phyloP scores from a whole-genome alignment of 2,888 invertebrate species.

The Actias luna region DNA sequence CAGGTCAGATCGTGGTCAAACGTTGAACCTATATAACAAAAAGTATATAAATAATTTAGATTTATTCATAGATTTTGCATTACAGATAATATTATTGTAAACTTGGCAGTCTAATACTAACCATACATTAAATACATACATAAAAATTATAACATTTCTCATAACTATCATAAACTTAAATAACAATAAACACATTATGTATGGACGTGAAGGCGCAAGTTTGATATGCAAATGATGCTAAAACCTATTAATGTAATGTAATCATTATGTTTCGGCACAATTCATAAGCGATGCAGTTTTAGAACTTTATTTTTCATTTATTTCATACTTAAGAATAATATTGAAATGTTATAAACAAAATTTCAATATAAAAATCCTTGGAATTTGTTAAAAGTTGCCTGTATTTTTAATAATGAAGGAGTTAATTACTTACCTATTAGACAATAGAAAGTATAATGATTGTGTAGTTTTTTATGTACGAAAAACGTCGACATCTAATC shows the following conservation, averaged over 20 bases:
- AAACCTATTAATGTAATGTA: conserved; percentile 54
- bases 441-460: too few relatives aligned
- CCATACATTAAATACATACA: conserved; percentile 9
- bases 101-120: background rate
- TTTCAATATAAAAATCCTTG: too few relatives aligned
- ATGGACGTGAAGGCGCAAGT: conserved; percentile 29
- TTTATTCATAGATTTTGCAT: background rate
- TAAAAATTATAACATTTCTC: conserved; percentile 18
- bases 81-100: background rate
- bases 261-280: conserved; percentile 44
- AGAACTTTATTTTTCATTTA: background rate
- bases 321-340: too few relatives aligned
- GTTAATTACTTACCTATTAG: too few relatives aligned
- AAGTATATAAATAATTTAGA: background rate
- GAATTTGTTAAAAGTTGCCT: too few relatives aligned
- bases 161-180: conserved; percentile 30
- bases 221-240: conserved; percentile 55
- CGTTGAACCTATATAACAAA: too few relatives aligned
- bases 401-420: too few relatives aligned
- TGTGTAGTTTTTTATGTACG: too few relatives aligned
- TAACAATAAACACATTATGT: conserved; percentile 29
- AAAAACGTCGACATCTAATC: too few relatives aligned
- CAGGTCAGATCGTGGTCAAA: too few relatives aligned
- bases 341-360: too few relatives aligned
- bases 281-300: conserved; percentile 26